Conservation (phyloP, 2,113 vertebrate genomes). For the Malurus melanocephalus region DNA sequence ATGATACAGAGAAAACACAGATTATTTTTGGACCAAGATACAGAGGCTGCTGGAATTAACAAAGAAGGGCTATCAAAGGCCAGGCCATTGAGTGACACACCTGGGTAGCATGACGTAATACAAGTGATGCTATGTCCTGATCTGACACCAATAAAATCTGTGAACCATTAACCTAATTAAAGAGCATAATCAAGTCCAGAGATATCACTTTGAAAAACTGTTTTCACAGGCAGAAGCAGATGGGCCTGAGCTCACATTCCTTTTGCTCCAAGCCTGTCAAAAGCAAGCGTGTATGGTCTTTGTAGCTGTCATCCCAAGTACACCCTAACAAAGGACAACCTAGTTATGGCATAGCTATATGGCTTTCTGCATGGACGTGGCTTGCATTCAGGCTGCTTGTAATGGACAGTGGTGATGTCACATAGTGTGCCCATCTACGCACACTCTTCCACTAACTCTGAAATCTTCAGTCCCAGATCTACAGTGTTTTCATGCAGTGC, state of each 20-base stretch:
- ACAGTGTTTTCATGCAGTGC: neutral
- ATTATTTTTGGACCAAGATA: neutral
- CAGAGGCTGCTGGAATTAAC: neutral
- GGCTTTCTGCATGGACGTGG: neutral
- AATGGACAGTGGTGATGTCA: neutral
- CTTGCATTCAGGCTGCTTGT: neutral
- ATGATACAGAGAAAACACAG: neutral
- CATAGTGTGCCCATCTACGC: neutral
- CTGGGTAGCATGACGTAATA: neutral
- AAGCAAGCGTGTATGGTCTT: neutral
- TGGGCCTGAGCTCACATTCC: fast-evolving
- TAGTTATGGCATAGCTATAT: neutral
- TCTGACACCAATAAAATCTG: neutral
- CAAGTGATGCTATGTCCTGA: neutral
- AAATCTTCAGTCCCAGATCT: neutral
- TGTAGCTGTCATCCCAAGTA: neutral
- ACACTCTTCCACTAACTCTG: neutral
- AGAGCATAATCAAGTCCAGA: neutral
- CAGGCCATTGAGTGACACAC: neutral
- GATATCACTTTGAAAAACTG: neutral
- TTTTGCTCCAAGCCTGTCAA: neutral
- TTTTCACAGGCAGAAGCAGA: neutral
- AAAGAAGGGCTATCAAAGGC: neutral
- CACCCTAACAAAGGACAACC: neutral
- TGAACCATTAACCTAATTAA: neutral